Evolutionary conservation across 2,113 vertebrate species (phyloP), one percentile per base, ranked within the genome.

Genomic region (Trogon melanurus): DNA sequence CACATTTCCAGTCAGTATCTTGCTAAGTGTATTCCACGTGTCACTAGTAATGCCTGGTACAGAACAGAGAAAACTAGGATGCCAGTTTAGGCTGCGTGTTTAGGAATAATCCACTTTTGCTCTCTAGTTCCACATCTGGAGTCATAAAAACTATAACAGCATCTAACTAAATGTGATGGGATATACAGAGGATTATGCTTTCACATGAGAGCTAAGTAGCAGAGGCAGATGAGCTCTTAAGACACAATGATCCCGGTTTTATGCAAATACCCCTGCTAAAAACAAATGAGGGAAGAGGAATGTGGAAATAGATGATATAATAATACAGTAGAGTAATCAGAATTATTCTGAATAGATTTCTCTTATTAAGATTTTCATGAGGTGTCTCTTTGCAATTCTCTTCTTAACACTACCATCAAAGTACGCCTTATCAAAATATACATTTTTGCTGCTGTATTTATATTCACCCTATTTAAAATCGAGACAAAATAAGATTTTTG

Each of bases 241-340:
- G 75, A 36, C 65, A n/a, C 21, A 82, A 44, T 44, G 67, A 60
- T 85, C 73, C 62, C 17, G 16, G 51, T 93, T 93, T 91, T 72
- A 72, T 89, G 92, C 54, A 93, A 89, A 93, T 95, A 88, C 18
- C 8, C 4, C 69, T 56, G 51, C 61, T 93, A 82, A 97, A 94
- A 95, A 73, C 10, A 20, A 90, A 41, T 38, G 30, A 66, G 66
- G 54, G 53, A 79, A 81, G 67, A 56, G 44, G 58, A 93, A 95
- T 85, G 81, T 38, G 48, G 45, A 92, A 94, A 91, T 58, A 72
- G 47, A 66, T 91, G 30, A 79, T 65, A 93, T 53, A 92, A 95
- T 88, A 89, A 91, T 79, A 89, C 56, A 95, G 54, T 58, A 67
- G 48, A 67, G 56, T 71, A 91, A 88, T 18, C 50, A 74, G 79